Evolutionary conservation across 2,797 vertebrate genomes (phyloP), one percentile per base, ranked within the genome.

Genomic region (Zonotrichia albicollis): DNA sequence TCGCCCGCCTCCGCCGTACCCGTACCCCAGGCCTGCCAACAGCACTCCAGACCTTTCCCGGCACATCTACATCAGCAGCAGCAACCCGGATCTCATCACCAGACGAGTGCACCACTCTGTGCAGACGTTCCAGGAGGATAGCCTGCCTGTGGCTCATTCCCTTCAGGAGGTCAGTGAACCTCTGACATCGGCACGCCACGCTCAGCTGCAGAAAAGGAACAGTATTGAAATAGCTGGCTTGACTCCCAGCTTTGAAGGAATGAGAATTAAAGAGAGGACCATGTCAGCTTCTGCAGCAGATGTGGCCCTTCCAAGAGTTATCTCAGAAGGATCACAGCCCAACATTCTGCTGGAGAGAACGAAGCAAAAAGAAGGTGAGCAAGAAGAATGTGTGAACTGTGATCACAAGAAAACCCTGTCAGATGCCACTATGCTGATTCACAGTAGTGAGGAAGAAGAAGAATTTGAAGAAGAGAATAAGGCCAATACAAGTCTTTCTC

Each of bases 111-210:
- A 99, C 95, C 99, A 99, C 97, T 99, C 99, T 1, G 99, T 99
- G n/a, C 99, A 99, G 97, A 99, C 99, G 3, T 99, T 99, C 97
- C 99, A 99, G 94, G 99, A 99, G 95, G 99, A 99, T 98, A 99
- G 99, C 84, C 96, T 99, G 89, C 99, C 99, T 0, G 99, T 99
- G 34, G 99, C 99, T 3, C 99, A 99, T 96, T 99, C 99, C 11
- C 97, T 99, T 62, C 99, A 99, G 96, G 99, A 99, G 94, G 99
- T 99, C 83, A 99, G 99, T 0, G 99, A 99, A 94, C 99, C 99
- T 3, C 98, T 99, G 8, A 98, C 98, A 0, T 98, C 97, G 0
- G 97, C 98, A 1, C 98, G 98, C 27, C 98, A 97, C 2, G 97
- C 98, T 11, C 98, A 98, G 83, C 71, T 98, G 61, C 98, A 99